phyloP scores from a whole-genome alignment of 1,140 invertebrate species.

The Drosophila murphyi region DNA sequence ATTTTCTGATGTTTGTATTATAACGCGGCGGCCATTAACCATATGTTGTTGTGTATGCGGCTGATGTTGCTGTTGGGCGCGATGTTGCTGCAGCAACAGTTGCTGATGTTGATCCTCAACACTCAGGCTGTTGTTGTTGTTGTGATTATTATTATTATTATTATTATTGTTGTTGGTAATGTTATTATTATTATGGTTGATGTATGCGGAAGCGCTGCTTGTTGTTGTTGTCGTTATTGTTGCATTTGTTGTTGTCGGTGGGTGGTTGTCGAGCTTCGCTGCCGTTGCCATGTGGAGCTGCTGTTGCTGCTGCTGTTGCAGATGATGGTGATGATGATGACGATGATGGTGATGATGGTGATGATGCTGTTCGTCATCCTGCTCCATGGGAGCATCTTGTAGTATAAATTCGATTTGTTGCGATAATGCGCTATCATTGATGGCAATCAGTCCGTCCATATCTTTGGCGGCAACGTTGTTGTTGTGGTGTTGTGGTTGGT shows the following conservation, averaged over 20 bases:
- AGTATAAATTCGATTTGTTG: slow-evolving; percentile 85
- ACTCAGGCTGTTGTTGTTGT: slow-evolving; percentile 37
- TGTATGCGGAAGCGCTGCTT: slow-evolving; percentile 62
- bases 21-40: slow-evolving; percentile 76
- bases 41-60: slow-evolving; percentile 70
- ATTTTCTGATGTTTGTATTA: slow-evolving; percentile 67
- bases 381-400: slow-evolving; percentile 84
- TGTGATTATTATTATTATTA: slow-evolving; percentile 21
- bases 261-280: slow-evolving; percentile 61
- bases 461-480: slow-evolving; percentile 65
- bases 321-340: neutral
- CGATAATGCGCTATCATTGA: slow-evolving; percentile 83
- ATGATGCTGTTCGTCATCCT: slow-evolving; percentile 68
- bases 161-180: slow-evolving; percentile 19
- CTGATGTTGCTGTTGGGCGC: slow-evolving; percentile 31
- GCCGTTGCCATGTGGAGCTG: slow-evolving; percentile 40
- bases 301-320: neutral
- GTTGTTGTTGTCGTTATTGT: slow-evolving; percentile 45
- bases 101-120: slow-evolving; percentile 29
- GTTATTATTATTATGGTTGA: slow-evolving; percentile 40
- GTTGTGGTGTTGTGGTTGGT: slow-evolving; percentile 30
- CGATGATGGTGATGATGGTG: neutral
- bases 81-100: slow-evolving; percentile 40
- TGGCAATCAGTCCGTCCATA: slow-evolving; percentile 81
- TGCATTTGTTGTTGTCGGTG: slow-evolving; percentile 69